Conservation (phyloP, 2,113 vertebrate genomes). For the Fregetta grallaria region DNA sequence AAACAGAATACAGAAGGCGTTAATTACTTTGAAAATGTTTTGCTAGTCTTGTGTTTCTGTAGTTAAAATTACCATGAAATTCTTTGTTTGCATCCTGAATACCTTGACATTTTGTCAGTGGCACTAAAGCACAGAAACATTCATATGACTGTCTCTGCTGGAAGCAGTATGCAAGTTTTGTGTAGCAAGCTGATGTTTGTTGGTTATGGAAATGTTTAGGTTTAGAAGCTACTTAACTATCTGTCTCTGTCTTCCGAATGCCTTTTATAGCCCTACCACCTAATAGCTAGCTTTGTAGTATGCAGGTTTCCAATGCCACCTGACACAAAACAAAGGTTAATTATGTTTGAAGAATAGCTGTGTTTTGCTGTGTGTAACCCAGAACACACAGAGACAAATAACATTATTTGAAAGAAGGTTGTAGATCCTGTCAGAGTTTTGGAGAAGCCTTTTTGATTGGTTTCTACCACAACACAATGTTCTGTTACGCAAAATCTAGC, state of each 20-base stretch:
- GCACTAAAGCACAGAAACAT: neutral
- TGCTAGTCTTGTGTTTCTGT: neutral
- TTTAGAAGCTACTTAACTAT: neutral
- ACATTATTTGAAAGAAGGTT: neutral
- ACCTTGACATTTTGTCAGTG: neutral
- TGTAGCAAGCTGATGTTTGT: neutral
- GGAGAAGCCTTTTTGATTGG: neutral
- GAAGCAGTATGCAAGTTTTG: neutral
- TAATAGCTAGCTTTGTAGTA: neutral
- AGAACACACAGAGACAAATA: neutral
- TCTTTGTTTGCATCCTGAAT: neutral
- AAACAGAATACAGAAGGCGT: neutral
- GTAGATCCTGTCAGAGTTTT: neutral
- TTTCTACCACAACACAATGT: neutral
- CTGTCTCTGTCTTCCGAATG: neutral
- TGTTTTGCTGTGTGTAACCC: neutral
- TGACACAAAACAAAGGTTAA: neutral
- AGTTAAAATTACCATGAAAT: neutral
- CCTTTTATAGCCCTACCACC: neutral
- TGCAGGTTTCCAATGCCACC: neutral
- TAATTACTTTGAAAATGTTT: conserved; percentile 10
- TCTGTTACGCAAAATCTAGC: neutral
- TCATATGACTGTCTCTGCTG: neutral
- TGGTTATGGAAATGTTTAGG: neutral
- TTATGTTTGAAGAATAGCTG: neutral